These are phyloP conservation scores for Eugnorisma glareosa DNA, from an alignment of 2,888 invertebrate genomes.

Conservation along the genomic window DNA sequence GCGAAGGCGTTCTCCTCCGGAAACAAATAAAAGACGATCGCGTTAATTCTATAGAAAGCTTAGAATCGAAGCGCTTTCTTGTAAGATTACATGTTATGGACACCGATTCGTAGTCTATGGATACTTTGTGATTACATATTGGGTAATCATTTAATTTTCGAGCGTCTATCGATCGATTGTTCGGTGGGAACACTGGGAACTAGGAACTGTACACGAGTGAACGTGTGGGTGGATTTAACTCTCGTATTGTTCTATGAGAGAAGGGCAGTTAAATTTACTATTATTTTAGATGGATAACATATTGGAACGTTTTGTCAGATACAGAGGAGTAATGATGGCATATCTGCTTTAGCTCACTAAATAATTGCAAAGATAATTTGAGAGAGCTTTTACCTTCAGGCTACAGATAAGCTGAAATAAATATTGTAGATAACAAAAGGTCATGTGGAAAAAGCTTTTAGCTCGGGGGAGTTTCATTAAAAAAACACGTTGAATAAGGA, in stretches of 20 bases:
- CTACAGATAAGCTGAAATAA: conserved; percentile 36
- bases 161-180: conserved; percentile 27
- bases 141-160: conserved; percentile 63
- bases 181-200: conserved; percentile 36
- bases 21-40: conserved; percentile 65
- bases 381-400: conserved; percentile 10
- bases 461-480: background rate
- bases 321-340: background rate
- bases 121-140: conserved; percentile 50
- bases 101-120: conserved; percentile 35
- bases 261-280: conserved; percentile 18
- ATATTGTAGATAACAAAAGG: conserved; percentile 31
- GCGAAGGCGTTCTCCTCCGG: conserved; percentile 54
- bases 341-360: conserved; percentile 1
- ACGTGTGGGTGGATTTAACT: conserved; percentile 33
- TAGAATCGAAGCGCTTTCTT: conserved; percentile 58
- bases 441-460: background rate
- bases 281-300: background rate
- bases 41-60: conserved; percentile 67
- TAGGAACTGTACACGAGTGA: conserved; percentile 26
- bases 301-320: background rate
- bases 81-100: conserved; percentile 63
- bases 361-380: conserved; percentile 29
- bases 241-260: conserved; percentile 19
- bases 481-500: background rate